Evolutionary conservation across 2,797 vertebrate species (phyloP).

Genomic region (Chelidonichthys spinosus): DNA sequence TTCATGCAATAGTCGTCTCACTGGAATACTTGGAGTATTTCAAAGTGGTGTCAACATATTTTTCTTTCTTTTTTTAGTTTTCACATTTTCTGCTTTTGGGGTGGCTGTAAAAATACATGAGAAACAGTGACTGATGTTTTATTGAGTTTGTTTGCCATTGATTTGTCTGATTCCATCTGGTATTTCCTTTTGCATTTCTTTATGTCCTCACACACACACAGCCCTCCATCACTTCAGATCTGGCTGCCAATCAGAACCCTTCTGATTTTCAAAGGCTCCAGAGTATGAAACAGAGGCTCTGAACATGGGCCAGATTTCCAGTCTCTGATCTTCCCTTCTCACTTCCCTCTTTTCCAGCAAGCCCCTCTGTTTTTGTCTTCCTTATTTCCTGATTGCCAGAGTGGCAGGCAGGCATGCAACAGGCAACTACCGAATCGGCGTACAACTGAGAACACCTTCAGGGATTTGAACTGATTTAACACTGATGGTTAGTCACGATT

Average conservation of each 20-base stretch:
- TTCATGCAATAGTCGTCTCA: slow-evolving; percentile 1
- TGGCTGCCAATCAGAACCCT: slow-evolving; percentile 73
- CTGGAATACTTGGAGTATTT: slow-evolving; percentile 19
- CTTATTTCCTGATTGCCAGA: slow-evolving; percentile 35
- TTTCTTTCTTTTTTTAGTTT: slow-evolving; percentile 29
- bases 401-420: slow-evolving; percentile 37
- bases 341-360: slow-evolving; percentile 52
- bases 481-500: background rate
- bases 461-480: background rate
- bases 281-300: slow-evolving; percentile 74
- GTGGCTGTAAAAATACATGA: slow-evolving; percentile 26
- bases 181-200: slow-evolving; percentile 71
- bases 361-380: slow-evolving; percentile 41
- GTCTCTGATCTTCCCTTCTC: slow-evolving; percentile 70
- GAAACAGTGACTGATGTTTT: slow-evolving; percentile 71
- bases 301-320: slow-evolving; percentile 69
- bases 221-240: slow-evolving; percentile 71
- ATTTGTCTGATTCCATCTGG: slow-evolving; percentile 69
- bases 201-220: slow-evolving; percentile 63
- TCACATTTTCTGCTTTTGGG: slow-evolving; percentile 25
- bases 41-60: slow-evolving; percentile 31
- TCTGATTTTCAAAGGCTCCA: slow-evolving; percentile 73
- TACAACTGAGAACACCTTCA: background rate
- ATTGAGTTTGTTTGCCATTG: slow-evolving; percentile 74
- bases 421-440: slow-evolving; percentile 15